A percentile compares a stretch with the other conserved stretches of the same genome.
These are phyloP conservation scores for Dendrolimus houi DNA, from an alignment of 2,888 invertebrate species.

Conservation along the genomic window DNA sequence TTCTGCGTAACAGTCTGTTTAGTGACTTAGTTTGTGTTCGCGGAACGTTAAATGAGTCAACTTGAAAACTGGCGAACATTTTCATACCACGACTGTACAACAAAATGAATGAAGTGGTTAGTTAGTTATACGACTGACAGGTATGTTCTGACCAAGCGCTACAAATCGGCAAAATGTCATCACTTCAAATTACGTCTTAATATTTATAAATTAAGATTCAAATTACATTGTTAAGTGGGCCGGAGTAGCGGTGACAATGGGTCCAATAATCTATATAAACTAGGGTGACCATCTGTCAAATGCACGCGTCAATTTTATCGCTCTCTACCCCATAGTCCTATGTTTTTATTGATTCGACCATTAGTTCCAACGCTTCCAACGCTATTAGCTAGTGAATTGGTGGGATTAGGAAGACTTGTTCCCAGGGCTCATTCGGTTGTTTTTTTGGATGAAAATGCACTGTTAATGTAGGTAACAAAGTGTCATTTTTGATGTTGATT, in stretches of 20 bases:
- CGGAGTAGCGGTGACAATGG: conserved; percentile 13
- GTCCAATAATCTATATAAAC: conserved; percentile 39
- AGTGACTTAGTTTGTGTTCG: too few species aligned
- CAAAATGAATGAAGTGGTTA: too few species aligned
- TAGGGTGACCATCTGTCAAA: conserved; percentile 36
- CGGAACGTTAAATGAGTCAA: too few species aligned
- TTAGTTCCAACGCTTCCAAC: conserved; percentile 42
- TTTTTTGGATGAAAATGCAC: background rate
- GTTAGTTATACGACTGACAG: too few species aligned
- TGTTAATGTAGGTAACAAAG: background rate
- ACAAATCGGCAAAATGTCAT: too few species aligned
- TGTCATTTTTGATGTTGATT: too few species aligned
- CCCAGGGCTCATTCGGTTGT: background rate
- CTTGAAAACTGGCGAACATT: too few species aligned
- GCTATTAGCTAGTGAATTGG: conserved; percentile 17
- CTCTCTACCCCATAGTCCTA: conserved; percentile 31
- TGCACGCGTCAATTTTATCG: conserved; percentile 60
- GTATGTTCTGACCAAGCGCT: too few species aligned
- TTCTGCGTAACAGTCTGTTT: too few species aligned
- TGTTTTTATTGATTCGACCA: conserved; percentile 41
- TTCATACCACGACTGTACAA: too few species aligned
- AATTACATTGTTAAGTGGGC: conserved; percentile 3
- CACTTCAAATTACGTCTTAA: too few species aligned
- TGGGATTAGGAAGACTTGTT: background rate
- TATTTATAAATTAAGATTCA: background rate